Conservation (phyloP, 2,888 invertebrate species). For the Tenthredo distinguenda region DNA sequence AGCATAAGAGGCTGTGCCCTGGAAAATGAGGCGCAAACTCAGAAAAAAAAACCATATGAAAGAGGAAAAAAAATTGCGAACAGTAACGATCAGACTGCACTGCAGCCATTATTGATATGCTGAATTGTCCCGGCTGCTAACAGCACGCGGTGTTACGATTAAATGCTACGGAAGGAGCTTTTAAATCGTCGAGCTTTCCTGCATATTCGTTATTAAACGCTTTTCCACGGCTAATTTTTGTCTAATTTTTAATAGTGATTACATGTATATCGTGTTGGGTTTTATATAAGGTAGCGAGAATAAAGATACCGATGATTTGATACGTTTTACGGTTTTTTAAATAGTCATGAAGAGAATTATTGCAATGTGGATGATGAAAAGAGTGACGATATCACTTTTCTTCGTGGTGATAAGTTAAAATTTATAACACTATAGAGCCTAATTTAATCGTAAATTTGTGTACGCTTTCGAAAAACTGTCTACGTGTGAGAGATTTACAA, state of each 20-base stretch:
- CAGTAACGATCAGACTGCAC: neutral
- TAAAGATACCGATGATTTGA: neutral
- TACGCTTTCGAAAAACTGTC: neutral
- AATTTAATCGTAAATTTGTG: neutral
- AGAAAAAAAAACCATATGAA: neutral
- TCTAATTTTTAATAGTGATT: neutral
- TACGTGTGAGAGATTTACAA: neutral
- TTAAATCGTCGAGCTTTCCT: neutral
- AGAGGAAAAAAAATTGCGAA: neutral
- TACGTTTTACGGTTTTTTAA: neutral
- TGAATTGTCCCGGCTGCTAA: neutral
- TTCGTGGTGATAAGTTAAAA: neutral
- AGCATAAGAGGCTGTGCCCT: neutral
- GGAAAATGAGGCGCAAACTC: neutral
- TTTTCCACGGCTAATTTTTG: neutral
- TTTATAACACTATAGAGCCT: neutral
- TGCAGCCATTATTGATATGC: conserved; percentile 16
- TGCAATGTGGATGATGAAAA: neutral
- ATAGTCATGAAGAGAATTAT: neutral
- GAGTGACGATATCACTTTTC: neutral
- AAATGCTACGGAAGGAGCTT: neutral
- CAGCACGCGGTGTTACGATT: neutral
- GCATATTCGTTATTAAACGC: neutral
- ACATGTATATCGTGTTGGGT: neutral
- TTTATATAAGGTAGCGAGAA: neutral